Evolutionary conservation across 2,113 vertebrate genomes (phyloP), one percentile per base, ranked within the genome.

Genomic region (Otocyon megalotis): DNA sequence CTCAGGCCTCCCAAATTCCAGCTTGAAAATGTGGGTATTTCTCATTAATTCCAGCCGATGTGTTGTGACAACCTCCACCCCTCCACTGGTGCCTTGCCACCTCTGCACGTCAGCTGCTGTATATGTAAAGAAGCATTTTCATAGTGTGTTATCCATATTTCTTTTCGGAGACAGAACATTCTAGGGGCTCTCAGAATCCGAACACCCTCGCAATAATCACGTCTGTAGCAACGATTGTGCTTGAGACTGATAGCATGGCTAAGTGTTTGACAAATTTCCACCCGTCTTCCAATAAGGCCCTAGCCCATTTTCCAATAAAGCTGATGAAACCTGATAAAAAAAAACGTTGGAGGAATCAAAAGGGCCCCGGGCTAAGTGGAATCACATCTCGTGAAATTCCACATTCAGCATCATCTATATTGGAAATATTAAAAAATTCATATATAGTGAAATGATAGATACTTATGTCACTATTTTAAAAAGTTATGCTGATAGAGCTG

Each of bases 381-480:
- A 84, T 96, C 97, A 77, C 77, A 94, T 88, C 97, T 97, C 43
- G 1, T 96, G 97, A 97, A 96, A 96, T 95, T 94, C 88, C 97
- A 93, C 95, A 96, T 97, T 91, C 97, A 96, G 97, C 67, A 89
- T 88, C 92, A 8, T 96, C 96, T 92, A n/a, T 98, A 93, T 94
- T 96, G 97, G 97, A 98, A 97, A 98, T 98, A 98, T 97, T 96
- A 98, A 98, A 98, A 98, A 97, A 97, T 95, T 98, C 97, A 97
- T 98, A 98, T 96, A 96, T 94, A 88, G 98, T 97, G 97, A 98
- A 97, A 98, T 97, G 97, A 98, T 97, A 98, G 97, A 97, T 98
- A 96, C 81, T 98, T 97, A 97, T 97, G 97, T 97, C 97, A 96
- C 93, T 43, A 24, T 95, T 95, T 92, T 85, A 71, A 98, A 83